Evolutionary conservation across 2,888 invertebrate genomes (phyloP).

Genomic region (Sialis fuliginosa): DNA sequence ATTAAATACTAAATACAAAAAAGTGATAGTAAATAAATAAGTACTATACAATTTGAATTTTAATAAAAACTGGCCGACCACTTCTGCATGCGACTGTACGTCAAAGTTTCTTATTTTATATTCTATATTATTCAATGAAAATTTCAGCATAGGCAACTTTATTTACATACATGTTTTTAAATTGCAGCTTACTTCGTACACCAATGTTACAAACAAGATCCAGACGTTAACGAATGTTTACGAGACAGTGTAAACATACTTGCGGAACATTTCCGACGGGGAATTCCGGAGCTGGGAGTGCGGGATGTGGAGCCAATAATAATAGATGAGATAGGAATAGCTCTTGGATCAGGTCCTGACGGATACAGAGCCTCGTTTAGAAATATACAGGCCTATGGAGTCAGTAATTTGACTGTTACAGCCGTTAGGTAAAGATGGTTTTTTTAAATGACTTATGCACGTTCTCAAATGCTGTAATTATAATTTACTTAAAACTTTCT

Average conservation of each 20-base stretch:
- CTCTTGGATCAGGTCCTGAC: conserved; percentile 63
- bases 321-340: conserved; percentile 68
- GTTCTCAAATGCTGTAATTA: no score
- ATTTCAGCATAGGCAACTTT: background rate
- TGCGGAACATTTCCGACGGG: conserved; percentile 49
- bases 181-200: conserved; percentile 51
- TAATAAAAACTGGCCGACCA: no score
- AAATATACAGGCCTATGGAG: conserved; percentile 64
- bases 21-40: no score
- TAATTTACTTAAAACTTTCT: no score
- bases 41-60: no score
- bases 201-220: conserved; percentile 51
- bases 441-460: no score
- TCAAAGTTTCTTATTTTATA: no score
- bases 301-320: conserved; percentile 60
- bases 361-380: conserved; percentile 68
- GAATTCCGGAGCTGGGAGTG: conserved; percentile 55
- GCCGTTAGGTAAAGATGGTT: conserved; percentile 45
- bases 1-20: no score
- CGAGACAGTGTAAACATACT: conserved; percentile 57
- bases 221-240: conserved; percentile 54
- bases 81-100: no score
- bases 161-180: conserved; percentile 3
- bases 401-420: conserved; percentile 62
- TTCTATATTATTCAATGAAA: no score